Evolutionary conservation across 2,797 vertebrate genomes (phyloP).

Genomic region (Galagoides demidoff): DNA sequence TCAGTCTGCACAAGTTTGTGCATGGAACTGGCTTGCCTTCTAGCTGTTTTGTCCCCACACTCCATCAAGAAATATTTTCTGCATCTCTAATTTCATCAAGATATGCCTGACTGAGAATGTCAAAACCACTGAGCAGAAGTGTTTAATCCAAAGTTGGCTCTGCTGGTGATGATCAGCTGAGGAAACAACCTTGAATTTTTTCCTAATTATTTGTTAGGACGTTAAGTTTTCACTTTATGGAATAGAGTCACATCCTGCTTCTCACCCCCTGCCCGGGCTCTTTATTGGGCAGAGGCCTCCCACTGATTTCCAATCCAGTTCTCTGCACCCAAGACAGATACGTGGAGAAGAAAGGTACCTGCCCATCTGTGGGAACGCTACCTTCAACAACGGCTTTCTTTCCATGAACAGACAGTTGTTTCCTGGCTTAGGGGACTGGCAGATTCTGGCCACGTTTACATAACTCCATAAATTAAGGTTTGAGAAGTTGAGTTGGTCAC

Average conservation of each 20-base stretch:
- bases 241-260: constrained; percentile 22
- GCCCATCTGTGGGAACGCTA: background rate
- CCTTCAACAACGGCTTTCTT: background rate
- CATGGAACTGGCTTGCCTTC: constrained; percentile 82
- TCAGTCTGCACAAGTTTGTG: constrained; percentile 77
- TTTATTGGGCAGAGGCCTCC: background rate
- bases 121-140: constrained; percentile 80
- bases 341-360: background rate
- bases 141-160: constrained; percentile 82
- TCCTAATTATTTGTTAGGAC: constrained; percentile 80
- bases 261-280: background rate
- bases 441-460: background rate
- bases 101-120: constrained; percentile 85
- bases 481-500: background rate
- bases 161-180: constrained; percentile 78
- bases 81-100: constrained; percentile 88
- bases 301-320: background rate
- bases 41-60: constrained; percentile 82
- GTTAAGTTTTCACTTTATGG: constrained; percentile 76
- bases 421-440: background rate
- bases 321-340: background rate
- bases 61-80: constrained; percentile 89
- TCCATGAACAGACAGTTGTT: background rate
- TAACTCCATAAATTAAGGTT: background rate
- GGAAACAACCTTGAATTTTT: constrained; percentile 82